Evolutionary conservation across 2,888 invertebrate genomes (phyloP), one percentile per base, ranked within the genome.

Genomic region (Cataglyphis rosenhaueri): DNA sequence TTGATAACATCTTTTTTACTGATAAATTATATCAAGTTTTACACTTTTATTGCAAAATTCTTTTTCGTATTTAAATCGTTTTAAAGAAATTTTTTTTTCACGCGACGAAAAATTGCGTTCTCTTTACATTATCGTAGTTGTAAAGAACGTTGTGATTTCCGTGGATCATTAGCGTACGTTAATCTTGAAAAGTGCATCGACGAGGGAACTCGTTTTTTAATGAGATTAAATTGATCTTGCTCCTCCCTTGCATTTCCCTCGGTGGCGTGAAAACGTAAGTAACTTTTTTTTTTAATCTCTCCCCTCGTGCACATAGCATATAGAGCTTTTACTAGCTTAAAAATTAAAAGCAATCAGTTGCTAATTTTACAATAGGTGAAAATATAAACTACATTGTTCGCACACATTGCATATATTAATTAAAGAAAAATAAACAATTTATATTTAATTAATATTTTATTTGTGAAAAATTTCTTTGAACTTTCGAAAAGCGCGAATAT

Each of bases 211-310:
- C 76, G 71, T 71, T 59, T 71, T 84, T 82, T 86, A 86, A 86
- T 86, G 79, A 86, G 78, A 86, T 86, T 82, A 82, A 82, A 74
- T 75, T 68, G 75, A 75, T 75, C 70, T 76, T 61, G 25, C 71
- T 66, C 15, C 62, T 62, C 75, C 68, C 68, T 21, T 44, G 41
- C 18, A 21, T 79, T 38, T 61, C 25, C 52, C 38, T 29, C 61
- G 21, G 41, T 21, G 21, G 21, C 21, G 8, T 32, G 48, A 82
- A 73, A 85, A 78, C 66, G 66, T 62, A 48, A 68, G 85, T 85
- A 82, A 55, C 44, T 76, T 55, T 76, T 62, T 62, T 25, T 62
- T 76, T 55, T 61, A 61, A 57, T 78, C 38, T 78, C 66, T 76
- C 66, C 52, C 12, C 52, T 62, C n/a, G 32, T n/a, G 48, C 35